phyloP scores from a whole-genome alignment of 2,797 vertebrate species.

The Ctenosaura bakeri region DNA sequence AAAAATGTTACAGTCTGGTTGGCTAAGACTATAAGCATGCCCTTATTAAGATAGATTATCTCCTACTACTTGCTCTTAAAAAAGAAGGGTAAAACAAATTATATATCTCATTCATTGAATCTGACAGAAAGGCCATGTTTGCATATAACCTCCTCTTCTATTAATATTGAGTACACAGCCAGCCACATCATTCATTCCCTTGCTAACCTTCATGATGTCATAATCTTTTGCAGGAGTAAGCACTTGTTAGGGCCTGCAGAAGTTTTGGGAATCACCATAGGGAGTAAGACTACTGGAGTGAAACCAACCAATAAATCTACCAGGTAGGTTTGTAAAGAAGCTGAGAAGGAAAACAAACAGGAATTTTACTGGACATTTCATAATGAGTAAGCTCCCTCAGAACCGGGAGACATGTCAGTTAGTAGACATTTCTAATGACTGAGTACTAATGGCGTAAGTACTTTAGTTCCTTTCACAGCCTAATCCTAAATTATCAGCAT shows the following conservation, averaged over 20 bases:
- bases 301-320: slow-evolving; percentile 69
- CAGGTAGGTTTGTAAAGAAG: slow-evolving; percentile 49
- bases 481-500: slow-evolving; percentile 16
- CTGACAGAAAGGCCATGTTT: slow-evolving; percentile 79
- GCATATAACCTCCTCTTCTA: slow-evolving; percentile 70
- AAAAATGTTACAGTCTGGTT: slow-evolving; percentile 73
- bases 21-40: slow-evolving; percentile 67
- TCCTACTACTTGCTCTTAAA: slow-evolving; percentile 69
- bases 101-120: slow-evolving; percentile 71
- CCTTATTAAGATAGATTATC: slow-evolving; percentile 78
- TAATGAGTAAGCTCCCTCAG: slow-evolving; percentile 41
- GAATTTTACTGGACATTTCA: slow-evolving; percentile 52
- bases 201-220: slow-evolving; percentile 71
- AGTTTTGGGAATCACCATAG: slow-evolving; percentile 65
- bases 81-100: slow-evolving; percentile 74
- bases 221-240: slow-evolving; percentile 71
- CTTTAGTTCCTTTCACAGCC: slow-evolving; percentile 3
- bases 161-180: slow-evolving; percentile 69
- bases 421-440: slow-evolving; percentile 16
- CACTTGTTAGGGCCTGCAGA: slow-evolving; percentile 58
- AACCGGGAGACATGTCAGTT: slow-evolving; percentile 1
- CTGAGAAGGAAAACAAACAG: slow-evolving; percentile 52
- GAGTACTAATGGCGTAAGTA: neutral
- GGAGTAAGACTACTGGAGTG: slow-evolving; percentile 60
- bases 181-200: slow-evolving; percentile 74